A percentile compares a stretch with the other conserved stretches of the same genome.
phyloP scores from a whole-genome alignment of 37 sponge, comb jelly and placozoan species.

The Cliona cf. orientalis region DNA sequence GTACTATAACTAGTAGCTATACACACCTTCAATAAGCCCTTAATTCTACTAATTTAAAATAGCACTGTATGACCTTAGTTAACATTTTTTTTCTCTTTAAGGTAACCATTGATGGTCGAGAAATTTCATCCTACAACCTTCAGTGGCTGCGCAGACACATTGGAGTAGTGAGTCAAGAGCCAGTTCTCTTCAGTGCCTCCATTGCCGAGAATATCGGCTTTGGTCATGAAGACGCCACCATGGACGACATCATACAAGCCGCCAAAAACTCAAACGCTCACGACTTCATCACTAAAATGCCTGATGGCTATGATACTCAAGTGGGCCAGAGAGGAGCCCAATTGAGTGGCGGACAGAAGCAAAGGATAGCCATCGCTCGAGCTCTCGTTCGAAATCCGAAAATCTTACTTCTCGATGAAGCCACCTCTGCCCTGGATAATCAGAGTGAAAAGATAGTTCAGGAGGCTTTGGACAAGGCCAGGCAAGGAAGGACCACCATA shows the following conservation, averaged over 20 bases:
- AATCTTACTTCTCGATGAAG: constrained; percentile 93
- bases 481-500: constrained; percentile 91
- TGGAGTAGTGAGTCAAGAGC: constrained; percentile 96
- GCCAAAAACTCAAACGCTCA: constrained; percentile 89
- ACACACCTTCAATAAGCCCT: too few relatives aligned
- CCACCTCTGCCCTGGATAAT: constrained; percentile 93
- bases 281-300: constrained; percentile 82
- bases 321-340: constrained; percentile 90
- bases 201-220: constrained; percentile 95
- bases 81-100: neutral
- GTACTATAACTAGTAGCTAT: too few relatives aligned
- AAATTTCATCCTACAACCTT: constrained; percentile 78
- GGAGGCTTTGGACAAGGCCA: constrained; percentile 91
- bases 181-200: constrained; percentile 90
- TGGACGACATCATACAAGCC: constrained; percentile 80
- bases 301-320: constrained; percentile 80
- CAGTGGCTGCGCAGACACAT: constrained; percentile 87
- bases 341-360: constrained; percentile 95
- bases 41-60: too few relatives aligned
- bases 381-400: constrained; percentile 91
- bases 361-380: constrained; percentile 92
- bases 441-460: constrained; percentile 92
- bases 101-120: constrained; percentile 77
- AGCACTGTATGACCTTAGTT: too few relatives aligned
- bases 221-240: constrained; percentile 75